These are phyloP conservation scores for Drosophila gaucha DNA, from an alignment of 2,888 invertebrate species.

Conservation along the genomic window DNA sequence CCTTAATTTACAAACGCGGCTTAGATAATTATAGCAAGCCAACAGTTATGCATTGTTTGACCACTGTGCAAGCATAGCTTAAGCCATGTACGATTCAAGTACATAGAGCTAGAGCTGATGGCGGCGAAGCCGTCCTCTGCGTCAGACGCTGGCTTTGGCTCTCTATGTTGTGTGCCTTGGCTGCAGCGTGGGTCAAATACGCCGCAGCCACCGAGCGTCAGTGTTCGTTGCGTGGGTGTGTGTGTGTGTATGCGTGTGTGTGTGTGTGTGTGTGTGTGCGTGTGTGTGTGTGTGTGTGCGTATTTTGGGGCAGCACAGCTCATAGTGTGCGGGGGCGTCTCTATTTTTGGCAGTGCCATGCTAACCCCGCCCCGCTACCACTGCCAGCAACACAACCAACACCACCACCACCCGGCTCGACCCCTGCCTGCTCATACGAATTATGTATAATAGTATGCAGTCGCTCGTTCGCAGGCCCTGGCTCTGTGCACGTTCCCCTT, in stretches of 20 bases:
- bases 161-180: slow-evolving; percentile 24
- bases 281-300: slow-evolving; percentile 22
- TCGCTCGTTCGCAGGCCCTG: slow-evolving; percentile 52
- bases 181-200: slow-evolving; percentile 65
- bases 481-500: slow-evolving; percentile 36
- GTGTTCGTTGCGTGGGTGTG: slow-evolving; percentile 1
- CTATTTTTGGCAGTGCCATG: slow-evolving; percentile 69
- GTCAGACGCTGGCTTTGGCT: slow-evolving; percentile 46
- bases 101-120: slow-evolving; percentile 57
- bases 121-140: slow-evolving; percentile 43
- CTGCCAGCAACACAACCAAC: slow-evolving; percentile 1
- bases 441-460: slow-evolving; percentile 53
- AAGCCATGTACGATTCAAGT: slow-evolving; percentile 61
- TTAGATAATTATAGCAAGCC: not conserved
- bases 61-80: slow-evolving; percentile 70
- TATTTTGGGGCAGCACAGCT: slow-evolving; percentile 29
- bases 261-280: not conserved
- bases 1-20: not conserved
- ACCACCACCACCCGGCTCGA: slow-evolving; percentile 32
- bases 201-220: slow-evolving; percentile 16
- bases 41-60: not conserved
- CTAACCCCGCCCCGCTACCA: slow-evolving; percentile 16
- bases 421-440: slow-evolving; percentile 36
- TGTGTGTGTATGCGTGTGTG: not conserved
- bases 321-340: slow-evolving; percentile 68